Percentiles rank a stretch among this genome's conserved stretches.
Conservation (phyloP, 2,797 vertebrate genomes). For the Poeciliopsis infans region DNA sequence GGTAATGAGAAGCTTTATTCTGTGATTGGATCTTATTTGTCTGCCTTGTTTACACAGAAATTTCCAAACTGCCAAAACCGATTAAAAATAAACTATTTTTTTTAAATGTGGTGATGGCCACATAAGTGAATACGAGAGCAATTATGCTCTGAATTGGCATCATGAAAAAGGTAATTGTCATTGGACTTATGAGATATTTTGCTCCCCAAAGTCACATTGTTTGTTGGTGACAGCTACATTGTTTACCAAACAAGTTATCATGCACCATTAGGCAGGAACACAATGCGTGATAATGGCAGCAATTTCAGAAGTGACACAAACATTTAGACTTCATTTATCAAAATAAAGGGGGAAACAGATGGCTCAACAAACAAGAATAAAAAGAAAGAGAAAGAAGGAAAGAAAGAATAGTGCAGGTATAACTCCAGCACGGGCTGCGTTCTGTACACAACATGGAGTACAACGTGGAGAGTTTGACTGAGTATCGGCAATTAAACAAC, state of each 20-base stretch:
- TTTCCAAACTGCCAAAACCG: background rate
- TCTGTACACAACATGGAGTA: background rate
- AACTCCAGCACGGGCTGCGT: conserved; percentile 6
- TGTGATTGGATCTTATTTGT: background rate
- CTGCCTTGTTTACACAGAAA: conserved; percentile 10
- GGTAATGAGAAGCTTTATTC: background rate
- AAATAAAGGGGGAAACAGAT: conserved; percentile 42
- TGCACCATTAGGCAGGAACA: conserved; percentile 52
- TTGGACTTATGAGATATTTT: conserved; percentile 3
- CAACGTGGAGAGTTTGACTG: conserved; percentile 4
- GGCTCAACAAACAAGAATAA: conserved; percentile 2
- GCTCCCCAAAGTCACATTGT: conserved; percentile 37
- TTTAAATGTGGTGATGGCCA: background rate
- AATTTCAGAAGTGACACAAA: conserved; percentile 53
- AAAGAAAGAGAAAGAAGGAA: background rate
- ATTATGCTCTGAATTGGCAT: conserved; percentile 29
- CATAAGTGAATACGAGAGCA: background rate
- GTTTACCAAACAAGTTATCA: conserved; percentile 40
- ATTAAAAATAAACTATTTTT: conserved; percentile 4
- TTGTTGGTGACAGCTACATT: conserved; percentile 22
- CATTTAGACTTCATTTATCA: conserved; percentile 62
- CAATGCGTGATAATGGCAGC: conserved; percentile 49
- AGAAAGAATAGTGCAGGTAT: background rate
- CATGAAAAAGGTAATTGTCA: conserved; percentile 37
- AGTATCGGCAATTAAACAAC: background rate